Conservation (phyloP, 2,113 vertebrate species). For the Taurulus bubalis region DNA sequence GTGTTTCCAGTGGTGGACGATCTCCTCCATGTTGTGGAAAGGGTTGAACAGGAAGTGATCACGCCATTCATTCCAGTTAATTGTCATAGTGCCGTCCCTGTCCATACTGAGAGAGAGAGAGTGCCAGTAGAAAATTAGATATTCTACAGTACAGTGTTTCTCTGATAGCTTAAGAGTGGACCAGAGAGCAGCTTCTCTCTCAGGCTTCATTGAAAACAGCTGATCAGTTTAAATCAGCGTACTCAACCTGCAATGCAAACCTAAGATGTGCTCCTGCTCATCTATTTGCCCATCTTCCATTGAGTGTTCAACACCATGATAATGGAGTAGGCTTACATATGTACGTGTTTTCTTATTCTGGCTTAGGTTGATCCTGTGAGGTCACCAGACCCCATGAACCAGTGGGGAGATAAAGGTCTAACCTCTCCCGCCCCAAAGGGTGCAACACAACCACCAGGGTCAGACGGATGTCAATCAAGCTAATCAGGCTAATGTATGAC, state of each 20-base stretch:
- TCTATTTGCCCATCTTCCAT: background rate
- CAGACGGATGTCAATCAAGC: background rate
- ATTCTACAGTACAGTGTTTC: too few relatives aligned
- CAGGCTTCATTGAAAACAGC: too few relatives aligned
- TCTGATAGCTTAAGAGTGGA: too few relatives aligned
- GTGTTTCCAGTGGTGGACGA: conserved; percentile 92
- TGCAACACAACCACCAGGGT: background rate
- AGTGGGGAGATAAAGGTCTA: background rate
- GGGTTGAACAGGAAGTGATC: conserved; percentile 94
- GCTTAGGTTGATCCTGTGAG: background rate
- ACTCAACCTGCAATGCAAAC: background rate
- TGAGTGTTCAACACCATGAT: background rate
- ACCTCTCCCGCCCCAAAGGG: background rate
- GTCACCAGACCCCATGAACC: background rate
- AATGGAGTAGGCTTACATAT: background rate
- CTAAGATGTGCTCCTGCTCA: background rate
- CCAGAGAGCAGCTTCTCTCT: too few relatives aligned
- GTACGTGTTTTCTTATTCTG: background rate
- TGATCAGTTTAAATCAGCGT: background rate
- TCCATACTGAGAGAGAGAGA: conserved; percentile 85
- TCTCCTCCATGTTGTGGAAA: conserved; percentile 90
- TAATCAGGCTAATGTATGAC: too few relatives aligned
- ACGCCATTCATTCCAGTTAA: conserved; percentile 94
- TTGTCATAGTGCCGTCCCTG: conserved; percentile 91
- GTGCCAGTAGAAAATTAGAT: background rate